These are phyloP conservation scores for Oscheius sp. DNA, from an alignment of 2,888 invertebrate species.

Conservation along the genomic window DNA sequence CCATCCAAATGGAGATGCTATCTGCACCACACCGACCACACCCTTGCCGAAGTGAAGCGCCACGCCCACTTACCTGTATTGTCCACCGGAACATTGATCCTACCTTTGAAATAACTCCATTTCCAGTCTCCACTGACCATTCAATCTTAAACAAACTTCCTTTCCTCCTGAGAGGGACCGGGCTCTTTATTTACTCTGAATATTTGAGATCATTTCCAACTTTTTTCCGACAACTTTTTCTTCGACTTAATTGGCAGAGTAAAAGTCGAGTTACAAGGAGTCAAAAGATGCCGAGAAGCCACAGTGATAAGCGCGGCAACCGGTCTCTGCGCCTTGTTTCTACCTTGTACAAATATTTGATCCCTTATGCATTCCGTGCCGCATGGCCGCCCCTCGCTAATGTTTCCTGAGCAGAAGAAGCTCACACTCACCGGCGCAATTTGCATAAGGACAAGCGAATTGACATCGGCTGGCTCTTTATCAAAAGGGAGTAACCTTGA, in stretches of 20 bases:
- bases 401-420: slow-evolving; percentile 23
- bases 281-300: slow-evolving; percentile 24
- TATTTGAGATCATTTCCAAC: not conserved
- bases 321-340: slow-evolving; percentile 34
- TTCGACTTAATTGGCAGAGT: not conserved
- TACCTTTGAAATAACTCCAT: not conserved
- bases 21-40: slow-evolving; percentile 23
- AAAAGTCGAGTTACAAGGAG: slow-evolving; percentile 4
- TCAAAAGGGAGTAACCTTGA: slow-evolving; percentile 2
- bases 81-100: slow-evolving; percentile 20
- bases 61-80: slow-evolving; percentile 24
- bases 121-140: not conserved
- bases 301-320: slow-evolving; percentile 31
- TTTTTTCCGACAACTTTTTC: not conserved
- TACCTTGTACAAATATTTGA: slow-evolving; percentile 38
- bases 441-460: not conserved
- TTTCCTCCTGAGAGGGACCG: not conserved
- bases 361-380: slow-evolving; percentile 34
- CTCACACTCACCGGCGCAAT: slow-evolving; percentile 16
- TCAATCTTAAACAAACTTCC: not conserved
- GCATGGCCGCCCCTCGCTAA: slow-evolving; percentile 17
- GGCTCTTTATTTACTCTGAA: not conserved
- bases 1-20: slow-evolving; percentile 29
- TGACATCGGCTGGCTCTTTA: not conserved
- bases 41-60: slow-evolving; percentile 20